phyloP scores from a whole-genome alignment of 1,140 invertebrate genomes.

The Potamilus streckersoni region DNA sequence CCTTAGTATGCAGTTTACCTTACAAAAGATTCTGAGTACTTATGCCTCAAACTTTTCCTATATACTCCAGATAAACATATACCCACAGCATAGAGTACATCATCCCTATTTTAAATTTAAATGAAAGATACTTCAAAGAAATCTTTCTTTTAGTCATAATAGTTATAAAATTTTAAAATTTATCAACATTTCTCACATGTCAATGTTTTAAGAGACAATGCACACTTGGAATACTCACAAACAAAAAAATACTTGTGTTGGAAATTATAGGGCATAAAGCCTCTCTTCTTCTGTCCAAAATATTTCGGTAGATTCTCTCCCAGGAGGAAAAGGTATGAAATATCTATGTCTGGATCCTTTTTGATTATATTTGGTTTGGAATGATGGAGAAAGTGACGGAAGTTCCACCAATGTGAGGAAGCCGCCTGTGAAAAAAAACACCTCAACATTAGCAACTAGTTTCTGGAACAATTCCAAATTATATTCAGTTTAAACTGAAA shows the following conservation, averaged over 20 bases:
- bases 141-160: neutral
- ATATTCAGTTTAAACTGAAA: no score
- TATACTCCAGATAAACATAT: neutral
- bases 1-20: neutral
- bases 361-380: constrained; percentile 66
- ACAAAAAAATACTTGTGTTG: constrained; percentile 66
- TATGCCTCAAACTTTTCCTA: neutral
- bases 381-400: constrained; percentile 67
- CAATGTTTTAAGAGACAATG: neutral
- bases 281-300: constrained; percentile 55
- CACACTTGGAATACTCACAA: constrained; percentile 44
- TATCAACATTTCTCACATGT: neutral
- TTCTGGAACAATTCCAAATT: no score
- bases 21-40: neutral
- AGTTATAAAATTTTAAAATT: neutral
- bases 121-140: no score
- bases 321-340: constrained; percentile 60
- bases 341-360: constrained; percentile 65
- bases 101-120: no score
- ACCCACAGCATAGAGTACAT: no score
- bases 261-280: constrained; percentile 61
- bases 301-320: constrained; percentile 56
- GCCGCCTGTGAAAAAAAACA: constrained; percentile 45
- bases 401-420: constrained; percentile 68
- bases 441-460: no score